Evolutionary conservation across 2,888 invertebrate genomes (phyloP).

Genomic region (Callyntrura sp.): DNA sequence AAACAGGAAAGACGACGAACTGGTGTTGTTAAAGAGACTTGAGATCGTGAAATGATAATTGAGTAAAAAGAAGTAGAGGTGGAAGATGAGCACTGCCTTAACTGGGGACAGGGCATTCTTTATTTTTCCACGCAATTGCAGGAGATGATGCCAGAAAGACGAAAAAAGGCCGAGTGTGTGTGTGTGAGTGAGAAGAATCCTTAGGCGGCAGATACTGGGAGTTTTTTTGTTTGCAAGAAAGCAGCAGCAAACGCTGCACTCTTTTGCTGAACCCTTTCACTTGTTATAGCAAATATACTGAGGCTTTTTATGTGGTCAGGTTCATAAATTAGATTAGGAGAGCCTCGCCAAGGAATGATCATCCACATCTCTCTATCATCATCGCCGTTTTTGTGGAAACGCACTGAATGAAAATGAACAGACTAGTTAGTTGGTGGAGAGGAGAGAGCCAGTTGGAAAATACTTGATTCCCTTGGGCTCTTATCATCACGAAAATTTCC

Average conservation of each 20-base stretch:
- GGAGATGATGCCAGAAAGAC: neutral
- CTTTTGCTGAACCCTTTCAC: constrained; percentile 47
- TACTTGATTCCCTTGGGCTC: constrained; percentile 5
- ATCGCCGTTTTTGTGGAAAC: constrained; percentile 29
- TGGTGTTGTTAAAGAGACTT: constrained; percentile 27
- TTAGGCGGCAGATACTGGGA: constrained; percentile 20
- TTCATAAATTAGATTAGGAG: constrained; percentile 71
- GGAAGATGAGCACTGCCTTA: neutral
- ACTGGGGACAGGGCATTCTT: neutral
- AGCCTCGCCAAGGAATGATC: constrained; percentile 28
- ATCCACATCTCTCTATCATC: neutral
- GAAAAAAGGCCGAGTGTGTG: constrained; percentile 20
- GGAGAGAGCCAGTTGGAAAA: neutral
- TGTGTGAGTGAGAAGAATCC: constrained; percentile 33
- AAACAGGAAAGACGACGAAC: neutral
- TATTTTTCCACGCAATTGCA: neutral
- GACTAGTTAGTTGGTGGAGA: neutral
- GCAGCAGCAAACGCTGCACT: constrained; percentile 1
- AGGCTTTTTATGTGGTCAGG: constrained; percentile 59
- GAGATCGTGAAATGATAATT: constrained; percentile 51
- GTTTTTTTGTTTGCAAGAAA: neutral
- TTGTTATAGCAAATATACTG: constrained; percentile 37
- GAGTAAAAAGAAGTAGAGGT: constrained; percentile 30
- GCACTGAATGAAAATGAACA: constrained; percentile 24
- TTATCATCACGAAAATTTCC: neutral